phyloP scores from a whole-genome alignment of 2,888 invertebrate genomes.

The Calliopum simillimum region DNA sequence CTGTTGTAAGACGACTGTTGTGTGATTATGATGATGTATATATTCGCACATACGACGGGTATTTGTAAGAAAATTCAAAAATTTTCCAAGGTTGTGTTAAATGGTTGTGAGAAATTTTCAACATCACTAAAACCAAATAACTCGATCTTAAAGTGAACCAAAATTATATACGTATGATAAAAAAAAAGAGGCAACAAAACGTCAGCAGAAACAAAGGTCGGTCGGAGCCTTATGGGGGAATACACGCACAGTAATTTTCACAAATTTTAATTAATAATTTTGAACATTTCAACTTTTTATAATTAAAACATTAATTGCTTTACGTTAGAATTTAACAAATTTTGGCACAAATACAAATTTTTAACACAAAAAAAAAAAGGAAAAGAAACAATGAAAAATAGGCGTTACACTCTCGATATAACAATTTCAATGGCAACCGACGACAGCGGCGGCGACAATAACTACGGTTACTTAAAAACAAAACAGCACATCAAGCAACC shows the following conservation, averaged over 20 bases:
- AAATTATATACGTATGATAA: not conserved
- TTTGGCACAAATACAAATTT: not conserved
- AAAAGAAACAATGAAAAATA: not conserved
- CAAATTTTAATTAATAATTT: too few species aligned
- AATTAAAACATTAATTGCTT: too few species aligned
- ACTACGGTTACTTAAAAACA: not conserved
- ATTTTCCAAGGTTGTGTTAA: slow-evolving; percentile 26
- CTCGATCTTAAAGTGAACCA: too few species aligned
- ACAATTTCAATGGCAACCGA: slow-evolving; percentile 16
- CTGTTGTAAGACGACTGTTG: slow-evolving; percentile 26
- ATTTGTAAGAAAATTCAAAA: not conserved
- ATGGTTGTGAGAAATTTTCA: slow-evolving; percentile 18
- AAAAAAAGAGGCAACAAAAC: slow-evolving; percentile 8
- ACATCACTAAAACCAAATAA: not conserved
- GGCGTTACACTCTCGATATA: slow-evolving; percentile 12
- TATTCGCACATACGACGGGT: slow-evolving; percentile 31
- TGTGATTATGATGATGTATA: slow-evolving; percentile 30
- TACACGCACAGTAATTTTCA: too few species aligned
- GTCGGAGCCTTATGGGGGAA: too few species aligned
- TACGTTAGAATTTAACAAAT: too few species aligned
- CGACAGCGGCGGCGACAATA: not conserved
- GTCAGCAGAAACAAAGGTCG: not conserved
- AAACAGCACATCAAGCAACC: not conserved
- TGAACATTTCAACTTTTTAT: too few species aligned
- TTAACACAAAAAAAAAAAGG: not conserved